Evolutionary conservation across 1,140 invertebrate genomes (phyloP).

Genomic region (Philopotamus ludificatus): DNA sequence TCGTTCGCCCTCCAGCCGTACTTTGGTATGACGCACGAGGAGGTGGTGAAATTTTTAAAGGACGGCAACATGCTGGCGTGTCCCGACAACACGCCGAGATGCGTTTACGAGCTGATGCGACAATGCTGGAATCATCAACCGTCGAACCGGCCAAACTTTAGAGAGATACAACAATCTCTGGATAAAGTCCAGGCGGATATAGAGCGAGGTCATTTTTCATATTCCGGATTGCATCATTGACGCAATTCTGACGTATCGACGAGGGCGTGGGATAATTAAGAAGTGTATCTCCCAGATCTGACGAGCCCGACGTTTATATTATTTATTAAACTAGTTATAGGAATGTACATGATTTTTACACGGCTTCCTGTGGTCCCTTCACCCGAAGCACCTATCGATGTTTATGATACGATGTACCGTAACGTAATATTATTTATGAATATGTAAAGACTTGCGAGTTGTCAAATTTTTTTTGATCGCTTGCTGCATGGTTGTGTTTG

Average conservation of each 20-base stretch:
- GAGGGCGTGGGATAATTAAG: too few species aligned
- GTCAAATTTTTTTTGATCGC: too few species aligned
- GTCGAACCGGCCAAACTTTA: constrained; percentile 79
- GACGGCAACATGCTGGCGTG: constrained; percentile 84
- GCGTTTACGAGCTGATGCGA: constrained; percentile 91
- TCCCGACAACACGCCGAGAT: constrained; percentile 86
- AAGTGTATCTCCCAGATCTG: too few species aligned
- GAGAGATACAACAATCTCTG: constrained; percentile 67
- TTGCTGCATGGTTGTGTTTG: too few species aligned
- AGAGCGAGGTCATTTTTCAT: constrained; percentile 41
- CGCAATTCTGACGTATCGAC: not conserved
- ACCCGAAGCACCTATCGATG: too few species aligned
- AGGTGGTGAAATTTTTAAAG: constrained; percentile 90
- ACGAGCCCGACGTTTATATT: too few species aligned
- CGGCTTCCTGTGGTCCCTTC: too few species aligned
- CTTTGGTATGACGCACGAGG: constrained; percentile 92
- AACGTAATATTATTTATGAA: too few species aligned
- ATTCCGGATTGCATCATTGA: constrained; percentile 28
- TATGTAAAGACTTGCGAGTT: too few species aligned
- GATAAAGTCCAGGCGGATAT: constrained; percentile 64
- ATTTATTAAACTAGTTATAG: too few species aligned
- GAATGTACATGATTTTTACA: too few species aligned
- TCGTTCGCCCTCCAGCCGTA: constrained; percentile 92
- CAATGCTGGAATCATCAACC: constrained; percentile 89
- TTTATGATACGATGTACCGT: too few species aligned